These are phyloP conservation scores for Neocloeon triangulifer DNA, from an alignment of 1,140 invertebrate species.

Conservation along the genomic window DNA sequence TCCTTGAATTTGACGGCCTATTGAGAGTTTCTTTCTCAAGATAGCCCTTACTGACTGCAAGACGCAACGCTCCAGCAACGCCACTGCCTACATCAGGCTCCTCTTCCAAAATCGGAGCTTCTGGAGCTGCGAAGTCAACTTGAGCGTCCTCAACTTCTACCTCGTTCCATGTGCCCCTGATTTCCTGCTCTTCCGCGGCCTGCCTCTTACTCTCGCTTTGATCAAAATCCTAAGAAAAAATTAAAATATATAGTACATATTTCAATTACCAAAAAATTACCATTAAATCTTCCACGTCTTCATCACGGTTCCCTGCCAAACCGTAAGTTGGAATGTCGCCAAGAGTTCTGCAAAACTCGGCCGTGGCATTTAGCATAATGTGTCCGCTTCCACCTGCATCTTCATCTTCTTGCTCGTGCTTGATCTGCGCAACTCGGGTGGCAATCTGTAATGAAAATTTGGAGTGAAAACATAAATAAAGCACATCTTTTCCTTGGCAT, in stretches of 20 bases:
- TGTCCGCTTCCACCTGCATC: constrained; percentile 16
- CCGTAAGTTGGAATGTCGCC: constrained; percentile 90
- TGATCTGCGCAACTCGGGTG: too few species aligned
- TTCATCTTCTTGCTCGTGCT: constrained; percentile 19
- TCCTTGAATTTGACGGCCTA: constrained; percentile 40
- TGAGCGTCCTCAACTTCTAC: constrained; percentile 30
- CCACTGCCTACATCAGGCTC: constrained; percentile 87
- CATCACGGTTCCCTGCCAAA: constrained; percentile 66
- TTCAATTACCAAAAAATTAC: too few species aligned
- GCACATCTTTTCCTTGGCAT: constrained; percentile 3
- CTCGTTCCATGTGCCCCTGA: constrained; percentile 43
- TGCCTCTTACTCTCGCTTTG: constrained; percentile 23
- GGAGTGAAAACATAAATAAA: not conserved
- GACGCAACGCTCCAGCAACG: constrained; percentile 69
- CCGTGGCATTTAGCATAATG: constrained; percentile 80
- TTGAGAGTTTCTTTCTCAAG: constrained; percentile 61
- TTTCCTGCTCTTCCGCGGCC: constrained; percentile 16
- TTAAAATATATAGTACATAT: constrained; percentile 5
- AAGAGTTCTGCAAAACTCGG: constrained; percentile 89
- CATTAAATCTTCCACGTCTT: constrained; percentile 59
- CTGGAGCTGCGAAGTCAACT: constrained; percentile 20
- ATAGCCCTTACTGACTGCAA: constrained; percentile 92
- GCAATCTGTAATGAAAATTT: not conserved
- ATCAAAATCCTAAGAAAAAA: constrained; percentile 33
- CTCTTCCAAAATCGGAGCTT: constrained; percentile 67